Base-by-base conservation (phyloP, 2,113 vertebrate species). In the Hoplias malabaricus region DNA sequence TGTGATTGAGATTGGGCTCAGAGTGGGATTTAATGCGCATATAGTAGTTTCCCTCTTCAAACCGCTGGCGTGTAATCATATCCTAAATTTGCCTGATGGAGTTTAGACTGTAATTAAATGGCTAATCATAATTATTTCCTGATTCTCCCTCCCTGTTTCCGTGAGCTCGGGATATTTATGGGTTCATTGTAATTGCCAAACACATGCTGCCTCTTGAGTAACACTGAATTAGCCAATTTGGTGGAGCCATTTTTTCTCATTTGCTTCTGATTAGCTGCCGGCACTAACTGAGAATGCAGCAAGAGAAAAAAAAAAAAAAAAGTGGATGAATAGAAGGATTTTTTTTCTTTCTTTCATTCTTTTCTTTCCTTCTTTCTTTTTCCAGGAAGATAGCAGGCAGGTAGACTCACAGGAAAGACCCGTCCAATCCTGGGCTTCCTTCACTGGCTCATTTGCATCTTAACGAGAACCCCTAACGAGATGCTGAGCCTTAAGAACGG, bases 81-180 rank as follows among this genome's bases (percentile, higher is more conserved):
- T 61, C 84, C 77, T 84, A 82, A 82, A 84, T 86, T 66, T 68
- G 83, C 83, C 34, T 87, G 84, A 88, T 88, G 86, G 86, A 88
- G 85, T 81, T 85, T 86, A 85, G 85, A 86, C 85, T 88, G 86
- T 90, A 90, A 92, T 92, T 91, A 91, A 83, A 85, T 74, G 50
- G 79, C 85, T 92, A 90, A 90, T 92, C 86, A 91, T 91, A 88
- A 90, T 90, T 85, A 88, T 90, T 89, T 87, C 86, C 87, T 82
- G 83, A 87, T 87, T 90, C 87, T 82, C 86, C 84, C 78, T 78
- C 29, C 84, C 88, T 82, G 84, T 86, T 89, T 90, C 83, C 78
- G 85, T 85, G 85, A 84, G 80, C 77, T 69, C 84, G 82, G 85
- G 85, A 90, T 88, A 91, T 91, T 90, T 89, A 84, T 75, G 86